Base-by-base conservation (phyloP, 1,140 invertebrate species). In the Pristionchus pacificus region DNA sequence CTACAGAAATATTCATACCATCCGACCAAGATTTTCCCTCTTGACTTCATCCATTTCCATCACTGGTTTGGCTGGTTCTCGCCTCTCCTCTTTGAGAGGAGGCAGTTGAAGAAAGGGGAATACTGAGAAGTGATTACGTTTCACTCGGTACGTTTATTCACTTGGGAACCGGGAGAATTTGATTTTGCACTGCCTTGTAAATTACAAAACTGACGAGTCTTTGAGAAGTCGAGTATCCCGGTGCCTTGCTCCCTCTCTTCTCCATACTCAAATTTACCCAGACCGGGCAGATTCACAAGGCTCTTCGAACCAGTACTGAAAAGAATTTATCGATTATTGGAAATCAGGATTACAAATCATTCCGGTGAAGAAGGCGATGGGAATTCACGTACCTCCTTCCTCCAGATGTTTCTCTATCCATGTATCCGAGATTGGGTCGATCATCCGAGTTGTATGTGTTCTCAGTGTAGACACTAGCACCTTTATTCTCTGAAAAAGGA, bases 181-280 rank as follows among this genome's bases (percentile, higher is more conserved):
- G 24, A 60, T 60, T 25, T 60, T 60, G 24, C n/a, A 13, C 60
- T 61, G 14, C n/a, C 14, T 57, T 27, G 13, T 13, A 27, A 15
- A 13, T 61, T 15, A 19, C 13, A 67, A 28, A 1, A 38, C 71
- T 64, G 24, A 73, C 71, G 38, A 6, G 65, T 31, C 27, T 73
- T 73, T 1, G 71, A 73, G 57, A 73, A 73, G 66, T 73, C 65
- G 2, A 73, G 3, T 32, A 73, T 33, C 13, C 71, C 71, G 13
- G 65, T 73, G 68, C 71, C 71, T 61, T 73, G 71, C n/a, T 73
- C 71, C 14, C 38, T 68, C 2, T 64, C 64, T 49, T 68, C 66
- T 15, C 58, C 32, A 33, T 59, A 60, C 25, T 72, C 71, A 32
- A 72, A 62, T 6, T 61, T 66, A 2, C 71, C 71, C 2, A 72